Evolutionary conservation across 2,888 invertebrate species (phyloP).

Genomic region (Diplolepis rosae): DNA sequence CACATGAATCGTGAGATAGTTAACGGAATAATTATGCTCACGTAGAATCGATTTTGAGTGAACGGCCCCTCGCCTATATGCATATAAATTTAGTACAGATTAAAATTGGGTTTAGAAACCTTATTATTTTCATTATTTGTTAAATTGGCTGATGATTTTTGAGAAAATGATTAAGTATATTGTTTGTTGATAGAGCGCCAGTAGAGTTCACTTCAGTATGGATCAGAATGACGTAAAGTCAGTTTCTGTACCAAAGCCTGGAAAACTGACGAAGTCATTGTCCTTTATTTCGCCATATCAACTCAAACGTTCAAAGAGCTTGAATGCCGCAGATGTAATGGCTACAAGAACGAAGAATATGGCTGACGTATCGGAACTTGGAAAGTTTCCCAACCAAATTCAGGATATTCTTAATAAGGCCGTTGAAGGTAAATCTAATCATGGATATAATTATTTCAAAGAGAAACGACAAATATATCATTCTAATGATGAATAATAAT

Average conservation of each 20-base stretch:
- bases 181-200: slow-evolving; percentile 55
- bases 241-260: slow-evolving; percentile 57
- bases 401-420: slow-evolving; percentile 85
- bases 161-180: no score
- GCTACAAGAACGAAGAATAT: slow-evolving; percentile 77
- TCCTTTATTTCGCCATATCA: slow-evolving; percentile 71
- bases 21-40: no score
- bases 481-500: no score
- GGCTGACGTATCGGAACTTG: slow-evolving; percentile 83
- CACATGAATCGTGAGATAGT: no score
- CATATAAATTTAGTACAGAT: no score
- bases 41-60: no score
- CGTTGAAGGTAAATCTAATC: slow-evolving; percentile 77
- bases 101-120: no score
- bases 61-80: no score
- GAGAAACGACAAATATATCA: slow-evolving; percentile 15
- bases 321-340: slow-evolving; percentile 84
- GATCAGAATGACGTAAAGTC: slow-evolving; percentile 55
- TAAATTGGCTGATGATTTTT: no score
- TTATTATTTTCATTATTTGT: no score
- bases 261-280: slow-evolving; percentile 68
- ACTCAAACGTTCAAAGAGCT: slow-evolving; percentile 88
- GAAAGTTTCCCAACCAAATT: slow-evolving; percentile 83
- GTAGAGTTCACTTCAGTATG: slow-evolving; percentile 67
- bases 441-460: slow-evolving; percentile 7